Base-by-base conservation (phyloP, 30 jellyfish, hydroid and myxozoan genomes). In the Hydractinia echinata region DNA sequence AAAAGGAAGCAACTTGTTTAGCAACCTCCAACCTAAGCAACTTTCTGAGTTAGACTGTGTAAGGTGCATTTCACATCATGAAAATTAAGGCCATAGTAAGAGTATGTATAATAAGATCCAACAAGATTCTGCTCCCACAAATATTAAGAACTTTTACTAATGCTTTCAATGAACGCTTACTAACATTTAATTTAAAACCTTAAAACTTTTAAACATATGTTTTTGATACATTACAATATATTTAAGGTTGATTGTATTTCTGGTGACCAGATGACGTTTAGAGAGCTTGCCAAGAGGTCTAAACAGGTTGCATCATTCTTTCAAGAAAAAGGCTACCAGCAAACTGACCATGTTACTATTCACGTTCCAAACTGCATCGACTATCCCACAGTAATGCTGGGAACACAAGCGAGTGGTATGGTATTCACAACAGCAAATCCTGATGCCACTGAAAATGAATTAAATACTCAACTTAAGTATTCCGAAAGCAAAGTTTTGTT, bases 371-470 rank as follows among this genome's bases (percentile, higher is more conserved):
- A 83, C 53, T 68, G 89, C 55, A 64, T 67, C 7, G 72, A 90
- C 21, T 90, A 84, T 55, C 54, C 87, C 11, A 62, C 84, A 7
- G 87, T 82, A 18, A 13, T 85, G 39, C 86, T 84, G 55, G 95
- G 95, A 49, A 76, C 95, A 5, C 61, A 64, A 61, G 97, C 89
- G 5, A 79, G 73, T 44, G 93, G 94, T 6, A 89, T 93, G 19
- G 67, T 82, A 7, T 87, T 78, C 4, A 69, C 97, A 54, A 76
- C 95, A 7, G 49, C 76, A 72, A 85, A 90, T 66, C 97, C 95
- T 5, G 79, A 64, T 21, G 81, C 74, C 71, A 90, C 95, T 5
- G 50, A 54, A 10, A 74, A 64, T 60, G 97, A 90, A 77, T 66
- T 85, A 15, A 86, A 69, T 19, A 76, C 81, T 68, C 97, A 90